Base-by-base conservation (phyloP, 2,888 invertebrate genomes). In the Heterodera filipjevi region DNA sequence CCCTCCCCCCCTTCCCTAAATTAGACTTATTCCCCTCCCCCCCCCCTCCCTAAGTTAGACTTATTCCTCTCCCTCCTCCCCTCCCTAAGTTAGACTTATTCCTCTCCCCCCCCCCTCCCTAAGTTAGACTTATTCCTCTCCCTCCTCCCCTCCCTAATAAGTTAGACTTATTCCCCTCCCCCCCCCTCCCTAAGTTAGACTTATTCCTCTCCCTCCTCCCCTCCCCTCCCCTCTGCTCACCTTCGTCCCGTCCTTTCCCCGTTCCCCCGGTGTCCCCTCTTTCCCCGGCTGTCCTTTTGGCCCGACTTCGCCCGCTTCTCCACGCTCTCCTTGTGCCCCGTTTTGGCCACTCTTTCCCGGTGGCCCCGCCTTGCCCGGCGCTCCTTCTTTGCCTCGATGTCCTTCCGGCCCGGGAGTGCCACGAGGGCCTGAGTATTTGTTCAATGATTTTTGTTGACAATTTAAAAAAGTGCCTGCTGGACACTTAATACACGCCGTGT, bases 401-500 rank as follows among this genome's bases (percentile, higher is more conserved):
- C 83, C 86, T 71, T 85, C 83, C 53, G 66, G 49, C 33, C 86
- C 86, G 19, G 79, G 71, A 66, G 84, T 80, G 78, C 87, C 87
- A n/a, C 84, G 80, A 27, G 86, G 83, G 80, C 87, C 87, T n/a
- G 84, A 82, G 44, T 49, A 77, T 32, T 22, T 3, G 64, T 14
- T n/a, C n/a, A n/a, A n/a, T n/a, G n/a, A n/a, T 49, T 49, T 49
- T 12, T 12, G 6, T 12, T 39, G 2, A 32, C 22, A 5, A 46
- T 27, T 33, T 44, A 79, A 74, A 10, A 66, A 77, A 30, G 84
- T 81, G 78, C 87, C 87, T 33, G 79, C 80, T 44, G 86, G 85
- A 82, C 87, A 87, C 81, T 85, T 83, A 80, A 86, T 80, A 78
- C 87, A 87, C n/a, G 81, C 81, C 66, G 77, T 46, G 76, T 79